Percentiles rank a stretch among this genome's conserved stretches.
These are phyloP conservation scores for Galago senegalensis DNA, from an alignment of 2,797 vertebrate genomes.

Conservation along the genomic window DNA sequence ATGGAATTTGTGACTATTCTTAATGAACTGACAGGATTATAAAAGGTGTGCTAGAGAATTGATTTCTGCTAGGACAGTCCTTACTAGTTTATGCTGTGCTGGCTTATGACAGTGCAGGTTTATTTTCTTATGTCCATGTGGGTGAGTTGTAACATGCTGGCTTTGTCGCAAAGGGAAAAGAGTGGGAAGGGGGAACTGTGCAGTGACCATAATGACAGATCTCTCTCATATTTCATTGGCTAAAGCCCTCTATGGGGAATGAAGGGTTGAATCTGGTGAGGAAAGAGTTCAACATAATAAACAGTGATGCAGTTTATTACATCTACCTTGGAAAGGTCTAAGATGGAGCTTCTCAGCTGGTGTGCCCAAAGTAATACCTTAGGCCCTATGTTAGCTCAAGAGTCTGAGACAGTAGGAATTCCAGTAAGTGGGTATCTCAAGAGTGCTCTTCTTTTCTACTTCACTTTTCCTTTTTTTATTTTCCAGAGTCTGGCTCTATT, in stretches of 20 bases:
- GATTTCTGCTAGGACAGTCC: not conserved
- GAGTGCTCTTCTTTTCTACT: not conserved
- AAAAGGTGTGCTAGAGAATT: not conserved
- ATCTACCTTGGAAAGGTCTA: not conserved
- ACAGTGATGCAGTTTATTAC: not conserved
- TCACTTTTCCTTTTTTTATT: no score
- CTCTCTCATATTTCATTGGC: not conserved
- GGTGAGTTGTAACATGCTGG: not conserved
- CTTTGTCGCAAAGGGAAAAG: not conserved
- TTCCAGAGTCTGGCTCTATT: no score
- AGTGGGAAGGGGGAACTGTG: not conserved
- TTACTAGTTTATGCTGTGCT: not conserved
- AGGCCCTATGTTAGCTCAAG: not conserved
- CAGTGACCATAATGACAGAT: not conserved
- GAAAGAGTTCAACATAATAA: not conserved
- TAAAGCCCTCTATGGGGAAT: not conserved
- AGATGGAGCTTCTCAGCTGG: not conserved
- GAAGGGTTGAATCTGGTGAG: not conserved
- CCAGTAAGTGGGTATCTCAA: not conserved
- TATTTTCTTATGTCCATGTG: not conserved
- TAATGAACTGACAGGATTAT: not conserved
- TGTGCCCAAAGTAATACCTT: not conserved
- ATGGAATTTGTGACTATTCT: conserved; percentile 59
- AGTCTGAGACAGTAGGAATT: not conserved
- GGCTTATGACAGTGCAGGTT: not conserved